Conservation (phyloP, 1,140 invertebrate genomes). For the Papilio xuthus region DNA sequence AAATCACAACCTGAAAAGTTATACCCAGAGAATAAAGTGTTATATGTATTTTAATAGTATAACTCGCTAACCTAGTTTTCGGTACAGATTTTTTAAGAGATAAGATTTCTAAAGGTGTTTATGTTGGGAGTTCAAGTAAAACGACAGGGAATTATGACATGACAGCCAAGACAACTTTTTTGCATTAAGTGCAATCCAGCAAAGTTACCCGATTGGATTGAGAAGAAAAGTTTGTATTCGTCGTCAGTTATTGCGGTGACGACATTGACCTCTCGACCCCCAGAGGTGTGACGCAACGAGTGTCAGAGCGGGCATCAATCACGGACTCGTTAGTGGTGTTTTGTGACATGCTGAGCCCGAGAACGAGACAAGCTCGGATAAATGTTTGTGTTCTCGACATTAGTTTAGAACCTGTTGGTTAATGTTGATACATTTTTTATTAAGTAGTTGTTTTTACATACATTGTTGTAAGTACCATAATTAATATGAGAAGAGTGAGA, state of each 20-base stretch:
- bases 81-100: too few relatives aligned
- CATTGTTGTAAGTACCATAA: background rate
- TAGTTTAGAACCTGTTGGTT: slow-evolving; percentile 14
- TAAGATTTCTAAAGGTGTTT: background rate
- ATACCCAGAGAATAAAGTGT: too few relatives aligned
- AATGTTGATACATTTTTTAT: background rate
- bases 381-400: slow-evolving; percentile 41
- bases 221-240: slow-evolving; percentile 13
- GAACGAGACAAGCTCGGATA: slow-evolving; percentile 47
- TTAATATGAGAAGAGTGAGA: too few relatives aligned
- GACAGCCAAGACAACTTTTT: too few relatives aligned
- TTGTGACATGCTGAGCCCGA: slow-evolving; percentile 50
- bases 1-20: background rate
- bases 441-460: background rate
- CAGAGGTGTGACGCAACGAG: slow-evolving; percentile 58
- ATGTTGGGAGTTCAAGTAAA: background rate
- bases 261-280: slow-evolving; percentile 75
- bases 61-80: too few relatives aligned
- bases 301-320: slow-evolving; percentile 76
- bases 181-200: background rate
- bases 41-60: background rate
- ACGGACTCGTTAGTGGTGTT: slow-evolving; percentile 64
- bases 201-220: background rate
- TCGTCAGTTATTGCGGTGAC: slow-evolving; percentile 54
- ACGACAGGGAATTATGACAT: background rate